phyloP scores from a whole-genome alignment of 2,113 vertebrate genomes.

The Cepphus grylle region DNA sequence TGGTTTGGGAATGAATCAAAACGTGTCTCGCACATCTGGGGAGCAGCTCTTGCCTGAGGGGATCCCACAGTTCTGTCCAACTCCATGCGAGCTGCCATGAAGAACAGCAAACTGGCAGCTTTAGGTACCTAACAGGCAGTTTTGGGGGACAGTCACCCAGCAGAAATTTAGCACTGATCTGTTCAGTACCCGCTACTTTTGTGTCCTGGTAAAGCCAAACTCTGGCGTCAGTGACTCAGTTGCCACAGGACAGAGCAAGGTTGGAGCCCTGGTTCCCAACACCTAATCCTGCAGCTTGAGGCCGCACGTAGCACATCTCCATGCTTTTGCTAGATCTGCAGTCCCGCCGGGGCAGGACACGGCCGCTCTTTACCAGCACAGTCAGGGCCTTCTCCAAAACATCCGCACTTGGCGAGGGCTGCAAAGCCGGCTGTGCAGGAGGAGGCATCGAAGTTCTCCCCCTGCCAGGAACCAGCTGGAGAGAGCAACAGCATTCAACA shows the following conservation, averaged over 20 bases:
- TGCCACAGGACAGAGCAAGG: neutral
- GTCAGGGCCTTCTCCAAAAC: neutral
- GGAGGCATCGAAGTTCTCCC: neutral
- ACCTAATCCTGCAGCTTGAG: neutral
- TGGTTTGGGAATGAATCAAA: neutral
- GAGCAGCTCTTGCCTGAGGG: neutral
- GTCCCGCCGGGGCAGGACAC: neutral
- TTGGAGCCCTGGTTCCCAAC: neutral
- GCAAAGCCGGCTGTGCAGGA: neutral
- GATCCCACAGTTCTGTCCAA: neutral
- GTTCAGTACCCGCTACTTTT: neutral
- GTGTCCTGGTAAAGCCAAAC: neutral
- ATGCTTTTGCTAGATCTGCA: neutral
- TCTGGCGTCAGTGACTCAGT: neutral
- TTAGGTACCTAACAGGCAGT: neutral
- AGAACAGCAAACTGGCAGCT: neutral
- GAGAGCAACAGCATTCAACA: neutral
- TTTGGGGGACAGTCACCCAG: neutral
- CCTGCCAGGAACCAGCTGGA: neutral
- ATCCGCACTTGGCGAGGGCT: neutral
- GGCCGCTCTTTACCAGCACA: neutral
- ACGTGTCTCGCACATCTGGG: fast-evolving
- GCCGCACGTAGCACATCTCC: neutral
- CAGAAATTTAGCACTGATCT: neutral
- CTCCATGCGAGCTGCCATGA: neutral